Percentiles rank a stretch among this genome's conserved stretches.
Conservation (phyloP, 2,113 vertebrate species). For the Todiramphus saurophagus region DNA sequence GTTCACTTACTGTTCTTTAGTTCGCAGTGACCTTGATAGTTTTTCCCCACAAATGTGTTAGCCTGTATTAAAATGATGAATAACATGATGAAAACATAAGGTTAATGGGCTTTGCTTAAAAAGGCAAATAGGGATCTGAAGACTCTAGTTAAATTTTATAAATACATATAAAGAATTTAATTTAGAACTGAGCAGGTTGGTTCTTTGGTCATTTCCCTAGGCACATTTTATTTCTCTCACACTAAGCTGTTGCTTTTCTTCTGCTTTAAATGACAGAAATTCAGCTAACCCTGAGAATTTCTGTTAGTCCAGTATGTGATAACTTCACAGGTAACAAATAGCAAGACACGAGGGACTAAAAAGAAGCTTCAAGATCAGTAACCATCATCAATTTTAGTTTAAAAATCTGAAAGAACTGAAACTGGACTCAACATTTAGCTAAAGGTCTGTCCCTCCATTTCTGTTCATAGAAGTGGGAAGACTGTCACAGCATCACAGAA, state of each 20-base stretch:
- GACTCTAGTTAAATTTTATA: slow-evolving; percentile 15
- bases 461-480: neutral
- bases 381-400: neutral
- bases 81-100: neutral
- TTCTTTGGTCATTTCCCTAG: slow-evolving; percentile 1
- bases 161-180: neutral
- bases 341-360: neutral
- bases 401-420: neutral
- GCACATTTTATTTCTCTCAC: neutral
- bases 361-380: neutral
- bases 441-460: neutral
- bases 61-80: slow-evolving; percentile 10
- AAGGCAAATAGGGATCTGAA: neutral
- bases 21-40: neutral
- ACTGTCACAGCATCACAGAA: neutral
- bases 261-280: neutral
- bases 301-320: neutral
- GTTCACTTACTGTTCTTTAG: neutral
- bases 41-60: neutral
- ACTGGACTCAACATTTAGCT: neutral
- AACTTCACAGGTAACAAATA: neutral
- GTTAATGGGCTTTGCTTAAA: slow-evolving; percentile 14
- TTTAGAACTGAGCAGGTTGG: neutral
- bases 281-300: neutral
- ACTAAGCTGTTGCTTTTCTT: neutral